Evolutionary conservation across 2,888 invertebrate genomes (phyloP), one percentile per base, ranked within the genome.

Genomic region (Aethes cnicana): DNA sequence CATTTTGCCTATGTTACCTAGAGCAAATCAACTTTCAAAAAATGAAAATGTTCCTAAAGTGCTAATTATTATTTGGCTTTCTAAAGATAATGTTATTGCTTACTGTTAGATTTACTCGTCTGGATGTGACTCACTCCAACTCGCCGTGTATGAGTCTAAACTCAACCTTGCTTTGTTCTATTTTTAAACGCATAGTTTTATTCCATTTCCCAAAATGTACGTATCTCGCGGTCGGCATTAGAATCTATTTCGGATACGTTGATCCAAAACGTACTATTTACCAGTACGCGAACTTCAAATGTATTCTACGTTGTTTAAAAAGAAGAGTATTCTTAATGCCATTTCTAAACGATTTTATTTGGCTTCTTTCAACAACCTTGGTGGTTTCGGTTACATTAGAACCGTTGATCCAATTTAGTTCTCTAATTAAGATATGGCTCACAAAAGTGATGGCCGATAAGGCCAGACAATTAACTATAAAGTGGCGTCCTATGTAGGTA

Each of bases 121-220:
- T 42, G 16, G 39, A 39, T 18, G 41, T 42, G 36, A 50, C 23
- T 48, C 41, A 48, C 42, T 11, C 39, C 66, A 53, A 53, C 61
- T 63, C 62, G 63, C 64, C 72, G 68, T 73, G 73, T 77, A 77
- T 80, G n/a, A n/a, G n/a, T n/a, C 79, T 76, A 72, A 69, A 72
- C 61, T 58, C 71, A 83, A 80, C 79, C 80, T 84, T 84, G 79
- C 73, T 72, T 68, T 63, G 61, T 63, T 63, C 66, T 85, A 85
- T 86, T 81, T 79, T 77, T 81, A 81, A 69, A 74, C 67, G 61
- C 69, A 67, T 63, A 68, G 74, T 69, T 87, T 84, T 81, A 85
- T 84, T 86, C 81, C 84, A 84, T 82, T 84, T 87, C 88, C 88
- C 84, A 86, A 88, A 86, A 87, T 85, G 88, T 87, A 85, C 80